Conservation (phyloP, 2,888 invertebrate species). For the Oxystoma pomonae region DNA sequence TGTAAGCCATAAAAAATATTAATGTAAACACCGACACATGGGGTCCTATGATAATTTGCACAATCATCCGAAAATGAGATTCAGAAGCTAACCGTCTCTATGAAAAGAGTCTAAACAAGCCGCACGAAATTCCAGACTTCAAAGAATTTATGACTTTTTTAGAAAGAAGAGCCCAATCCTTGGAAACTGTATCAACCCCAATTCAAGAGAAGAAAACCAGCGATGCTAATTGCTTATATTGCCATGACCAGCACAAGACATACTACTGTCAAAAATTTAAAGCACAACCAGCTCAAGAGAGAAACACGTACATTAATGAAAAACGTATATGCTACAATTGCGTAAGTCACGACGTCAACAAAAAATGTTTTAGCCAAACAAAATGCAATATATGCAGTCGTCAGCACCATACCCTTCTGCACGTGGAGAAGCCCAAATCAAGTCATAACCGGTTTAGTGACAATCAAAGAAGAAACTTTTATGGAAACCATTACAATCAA, state of each 20-base stretch:
- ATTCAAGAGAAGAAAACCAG: background rate
- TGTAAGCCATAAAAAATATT: background rate
- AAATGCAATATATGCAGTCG: background rate
- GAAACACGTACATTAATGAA: background rate
- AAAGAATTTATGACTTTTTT: background rate
- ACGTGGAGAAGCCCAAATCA: background rate
- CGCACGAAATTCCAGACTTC: background rate
- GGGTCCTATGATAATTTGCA: background rate
- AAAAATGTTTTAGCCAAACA: background rate
- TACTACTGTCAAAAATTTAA: background rate
- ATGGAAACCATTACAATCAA: background rate
- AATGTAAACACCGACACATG: background rate
- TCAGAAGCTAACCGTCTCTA: too few species aligned
- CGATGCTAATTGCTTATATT: background rate
- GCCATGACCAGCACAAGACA: background rate
- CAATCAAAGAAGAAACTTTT: background rate
- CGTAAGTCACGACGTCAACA: background rate
- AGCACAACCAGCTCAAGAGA: background rate
- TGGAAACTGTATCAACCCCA: background rate
- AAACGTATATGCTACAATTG: background rate
- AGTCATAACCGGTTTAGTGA: background rate
- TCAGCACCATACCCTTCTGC: background rate
- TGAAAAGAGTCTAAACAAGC: too few species aligned
- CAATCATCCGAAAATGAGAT: too few species aligned
- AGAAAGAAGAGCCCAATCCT: background rate